phyloP scores from a whole-genome alignment of 1,140 invertebrate species.

The Meloidogyne exigua region DNA sequence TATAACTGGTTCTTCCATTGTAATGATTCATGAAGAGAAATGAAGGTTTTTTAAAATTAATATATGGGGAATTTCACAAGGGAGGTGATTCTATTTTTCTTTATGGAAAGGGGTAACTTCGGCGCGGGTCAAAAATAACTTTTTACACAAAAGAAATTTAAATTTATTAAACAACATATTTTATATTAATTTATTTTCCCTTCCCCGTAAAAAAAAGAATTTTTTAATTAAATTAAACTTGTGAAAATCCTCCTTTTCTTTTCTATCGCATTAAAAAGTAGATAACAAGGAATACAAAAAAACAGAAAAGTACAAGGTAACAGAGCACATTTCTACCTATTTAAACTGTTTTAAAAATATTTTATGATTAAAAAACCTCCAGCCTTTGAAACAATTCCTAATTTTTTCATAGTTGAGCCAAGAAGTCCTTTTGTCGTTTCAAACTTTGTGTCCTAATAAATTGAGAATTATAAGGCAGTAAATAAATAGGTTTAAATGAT shows the following conservation, averaged over 20 bases:
- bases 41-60: background rate
- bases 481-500: too few relatives aligned
- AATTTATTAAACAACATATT: too few relatives aligned
- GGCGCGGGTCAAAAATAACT: too few relatives aligned
- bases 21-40: constrained; percentile 26
- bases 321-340: constrained; percentile 56
- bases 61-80: background rate
- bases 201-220: background rate
- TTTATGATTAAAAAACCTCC: constrained; percentile 45
- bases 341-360: constrained; percentile 26
- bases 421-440: constrained; percentile 43
- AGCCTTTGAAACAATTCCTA: constrained; percentile 52
- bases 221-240: background rate
- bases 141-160: too few relatives aligned
- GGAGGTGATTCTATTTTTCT: too few relatives aligned
- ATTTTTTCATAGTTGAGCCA: constrained; percentile 54
- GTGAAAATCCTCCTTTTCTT: background rate
- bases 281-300: constrained; percentile 58
- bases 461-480: background rate
- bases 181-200: background rate
- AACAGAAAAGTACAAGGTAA: constrained; percentile 54
- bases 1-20: constrained; percentile 32
- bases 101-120: too few relatives aligned
- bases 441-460: constrained; percentile 32
- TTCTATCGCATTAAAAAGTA: constrained; percentile 49